Evolutionary conservation across 2,113 vertebrate genomes (phyloP).

Genomic region (Apodemus speciosus): DNA sequence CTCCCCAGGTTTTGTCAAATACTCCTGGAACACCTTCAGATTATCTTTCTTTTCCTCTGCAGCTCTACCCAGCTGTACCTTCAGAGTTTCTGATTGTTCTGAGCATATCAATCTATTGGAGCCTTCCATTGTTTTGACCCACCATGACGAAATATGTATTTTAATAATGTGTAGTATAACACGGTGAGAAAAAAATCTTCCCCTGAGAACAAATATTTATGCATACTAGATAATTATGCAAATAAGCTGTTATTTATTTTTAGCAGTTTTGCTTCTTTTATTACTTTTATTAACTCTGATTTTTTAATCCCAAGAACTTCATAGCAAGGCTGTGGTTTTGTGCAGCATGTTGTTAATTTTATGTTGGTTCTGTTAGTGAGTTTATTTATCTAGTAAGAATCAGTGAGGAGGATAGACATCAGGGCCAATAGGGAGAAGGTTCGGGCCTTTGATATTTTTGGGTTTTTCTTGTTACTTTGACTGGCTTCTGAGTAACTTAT

Average conservation of each 20-base stretch:
- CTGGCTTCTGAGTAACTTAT: background rate
- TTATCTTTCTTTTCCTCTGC: background rate
- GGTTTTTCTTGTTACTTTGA: background rate
- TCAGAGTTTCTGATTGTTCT: background rate
- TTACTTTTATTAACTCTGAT: background rate
- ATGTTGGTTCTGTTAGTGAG: background rate
- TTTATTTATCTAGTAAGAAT: background rate
- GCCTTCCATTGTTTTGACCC: background rate
- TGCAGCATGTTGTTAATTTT: background rate
- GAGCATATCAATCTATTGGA: background rate
- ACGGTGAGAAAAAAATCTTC: background rate
- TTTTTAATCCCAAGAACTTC: background rate
- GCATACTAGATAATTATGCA: background rate
- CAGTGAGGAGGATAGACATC: background rate
- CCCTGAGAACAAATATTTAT: constrained; percentile 25
- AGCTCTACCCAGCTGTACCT: background rate
- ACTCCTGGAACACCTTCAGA: background rate
- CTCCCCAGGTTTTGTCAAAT: background rate
- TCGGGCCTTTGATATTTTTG: background rate
- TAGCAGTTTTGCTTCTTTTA: background rate
- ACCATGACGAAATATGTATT: background rate
- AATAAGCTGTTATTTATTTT: background rate
- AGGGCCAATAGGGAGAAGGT: background rate
- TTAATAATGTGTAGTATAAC: background rate
- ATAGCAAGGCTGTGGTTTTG: background rate